Evolutionary conservation across 2,888 invertebrate genomes (phyloP).

Genomic region (Prosopocoilus inquinatus): DNA sequence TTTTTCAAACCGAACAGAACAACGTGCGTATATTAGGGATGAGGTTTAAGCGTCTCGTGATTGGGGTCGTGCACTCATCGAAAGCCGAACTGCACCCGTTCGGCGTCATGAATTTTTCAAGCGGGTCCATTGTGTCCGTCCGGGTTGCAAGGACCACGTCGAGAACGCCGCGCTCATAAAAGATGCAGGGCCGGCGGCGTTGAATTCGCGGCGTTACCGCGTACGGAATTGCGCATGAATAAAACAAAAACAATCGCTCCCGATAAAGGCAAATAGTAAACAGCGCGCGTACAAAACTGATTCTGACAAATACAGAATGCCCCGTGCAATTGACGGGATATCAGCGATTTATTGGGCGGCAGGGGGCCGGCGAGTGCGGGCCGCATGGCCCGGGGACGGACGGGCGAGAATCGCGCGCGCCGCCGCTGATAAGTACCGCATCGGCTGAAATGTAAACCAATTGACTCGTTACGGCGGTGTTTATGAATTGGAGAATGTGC

Average conservation of each 20-base stretch:
- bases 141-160: no score
- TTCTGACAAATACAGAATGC: conserved; percentile 3
- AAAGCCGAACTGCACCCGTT: no score
- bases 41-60: no score
- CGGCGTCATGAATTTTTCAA: no score
- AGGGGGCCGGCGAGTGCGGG: neutral
- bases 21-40: no score
- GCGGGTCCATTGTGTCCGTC: no score
- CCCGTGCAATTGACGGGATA: conserved; percentile 2
- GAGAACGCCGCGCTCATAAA: no score
- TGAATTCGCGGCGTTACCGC: no score
- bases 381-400: neutral
- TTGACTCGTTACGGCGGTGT: conserved; percentile 5
- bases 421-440: neutral
- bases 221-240: neutral
- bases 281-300: conserved; percentile 1
- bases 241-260: conserved; percentile 4
- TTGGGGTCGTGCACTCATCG: no score
- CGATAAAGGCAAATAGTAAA: conserved; percentile 5
- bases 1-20: no score
- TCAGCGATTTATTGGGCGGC: neutral
- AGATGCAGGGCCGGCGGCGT: no score
- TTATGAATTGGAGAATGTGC: conserved; percentile 3
- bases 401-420: neutral
- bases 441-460: neutral